Evolutionary conservation across 2,113 vertebrate species (phyloP), one percentile per base, ranked within the genome.

Genomic region (Dromiciops gliroides): DNA sequence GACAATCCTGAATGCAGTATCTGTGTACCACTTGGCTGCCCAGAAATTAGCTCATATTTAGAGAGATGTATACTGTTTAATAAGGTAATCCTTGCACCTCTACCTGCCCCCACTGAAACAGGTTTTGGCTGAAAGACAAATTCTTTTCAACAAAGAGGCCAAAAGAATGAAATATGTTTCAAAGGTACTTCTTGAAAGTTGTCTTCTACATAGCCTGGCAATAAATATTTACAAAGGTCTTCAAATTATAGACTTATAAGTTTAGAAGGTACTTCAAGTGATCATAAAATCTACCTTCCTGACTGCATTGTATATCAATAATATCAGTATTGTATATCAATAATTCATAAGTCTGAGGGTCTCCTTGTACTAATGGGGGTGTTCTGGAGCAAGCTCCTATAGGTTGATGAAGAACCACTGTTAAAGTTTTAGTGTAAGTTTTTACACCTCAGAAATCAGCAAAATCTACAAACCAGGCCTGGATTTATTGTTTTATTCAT

Each of bases 201-300:
- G 53, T 49, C 56, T 92, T 23, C 11, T 75, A 91, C 89, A 93
- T 93, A 93, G 94, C 88, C 94, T 88, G 31, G 37, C 88, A 50
- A 52, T 52, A 52, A 52, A 52, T 90, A 47, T 44, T 92, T 94
- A 93, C 50, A 88, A 50, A 92, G 92, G 52, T 92, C 31, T 92
- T 93, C 52, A 94, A 91, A 91, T 90, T 53, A 90, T 25, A 83
- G 90, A 92, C 89, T 91, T 50, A 94, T 94, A 91, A 95, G 67
- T 44, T 75, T 92, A 92, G 89, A 94, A 24, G 93, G n/a, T 89
- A 49, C 24, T n/a, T 95, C 48, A 51, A 37, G 48, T 95, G 24
- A 37, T 96, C 94, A 92, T 92, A 95, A 91, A 97, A 89, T 51
- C n/a, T 50, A 89, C 91, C 91, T 92, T 90, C 94, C 88, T 90